Conservation (phyloP, 2,113 vertebrate species). For the Actenoides lindsayi region DNA sequence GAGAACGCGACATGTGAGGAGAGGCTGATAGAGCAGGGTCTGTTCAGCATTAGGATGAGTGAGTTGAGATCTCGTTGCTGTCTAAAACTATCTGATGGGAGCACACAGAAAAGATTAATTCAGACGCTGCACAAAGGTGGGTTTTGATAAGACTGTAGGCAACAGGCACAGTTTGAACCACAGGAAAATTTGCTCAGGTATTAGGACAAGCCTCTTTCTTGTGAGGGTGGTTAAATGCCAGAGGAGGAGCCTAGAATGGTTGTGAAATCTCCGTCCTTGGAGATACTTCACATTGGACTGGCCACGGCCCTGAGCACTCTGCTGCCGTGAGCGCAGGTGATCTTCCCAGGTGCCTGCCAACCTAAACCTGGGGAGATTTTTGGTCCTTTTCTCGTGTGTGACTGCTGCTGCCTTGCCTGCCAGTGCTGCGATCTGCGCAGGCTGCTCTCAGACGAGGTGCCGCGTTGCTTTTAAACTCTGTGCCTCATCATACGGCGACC, state of each 20-base stretch:
- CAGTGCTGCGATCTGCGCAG: neutral
- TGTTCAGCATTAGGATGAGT: neutral
- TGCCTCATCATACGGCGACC: neutral
- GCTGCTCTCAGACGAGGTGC: neutral
- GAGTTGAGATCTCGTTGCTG: neutral
- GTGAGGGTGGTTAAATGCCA: neutral
- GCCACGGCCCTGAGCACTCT: neutral
- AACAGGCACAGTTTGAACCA: neutral
- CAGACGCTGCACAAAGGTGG: neutral
- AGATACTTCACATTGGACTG: neutral
- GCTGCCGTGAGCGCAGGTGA: neutral
- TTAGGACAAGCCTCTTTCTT: neutral
- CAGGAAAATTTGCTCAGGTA: neutral
- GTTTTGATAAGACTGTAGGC: neutral
- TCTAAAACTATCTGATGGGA: neutral
- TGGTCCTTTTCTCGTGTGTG: neutral
- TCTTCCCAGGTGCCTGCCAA: neutral
- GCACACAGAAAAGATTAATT: neutral
- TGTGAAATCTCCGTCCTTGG: neutral
- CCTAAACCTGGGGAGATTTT: neutral
- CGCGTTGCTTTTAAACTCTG: neutral
- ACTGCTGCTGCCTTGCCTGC: neutral
- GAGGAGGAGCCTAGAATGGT: neutral
- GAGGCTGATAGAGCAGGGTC: neutral
- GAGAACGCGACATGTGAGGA: neutral